phyloP scores from a whole-genome alignment of 2,888 invertebrate genomes.

The Andrena minutula region DNA sequence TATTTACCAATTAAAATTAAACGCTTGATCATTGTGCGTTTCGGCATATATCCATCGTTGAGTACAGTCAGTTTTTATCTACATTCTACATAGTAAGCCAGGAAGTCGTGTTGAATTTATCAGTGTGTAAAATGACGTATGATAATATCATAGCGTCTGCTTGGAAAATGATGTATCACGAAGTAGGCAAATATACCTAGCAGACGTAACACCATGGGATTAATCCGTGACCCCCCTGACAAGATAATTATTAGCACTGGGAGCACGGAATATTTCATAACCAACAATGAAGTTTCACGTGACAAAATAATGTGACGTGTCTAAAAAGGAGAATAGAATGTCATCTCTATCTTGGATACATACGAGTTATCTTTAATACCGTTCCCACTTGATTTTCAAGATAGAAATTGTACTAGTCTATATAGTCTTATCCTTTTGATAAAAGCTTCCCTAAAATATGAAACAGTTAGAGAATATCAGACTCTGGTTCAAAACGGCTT shows the following conservation, averaged over 20 bases:
- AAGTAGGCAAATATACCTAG: background rate
- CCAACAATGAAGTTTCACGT: background rate
- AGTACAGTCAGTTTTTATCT: no score
- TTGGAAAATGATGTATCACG: background rate
- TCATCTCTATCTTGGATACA: no score
- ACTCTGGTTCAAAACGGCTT: background rate
- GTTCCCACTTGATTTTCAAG: background rate
- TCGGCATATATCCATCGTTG: no score
- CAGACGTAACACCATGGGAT: background rate
- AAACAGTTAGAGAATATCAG: background rate
- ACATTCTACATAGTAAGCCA: background rate
- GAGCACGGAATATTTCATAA: background rate
- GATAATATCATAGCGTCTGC: background rate
- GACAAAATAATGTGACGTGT: background rate
- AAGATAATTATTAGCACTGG: background rate
- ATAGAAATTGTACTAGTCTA: background rate
- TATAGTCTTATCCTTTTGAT: background rate
- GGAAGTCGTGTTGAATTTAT: background rate
- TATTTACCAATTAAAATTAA: no score
- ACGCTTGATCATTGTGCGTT: no score
- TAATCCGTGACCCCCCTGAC: background rate
- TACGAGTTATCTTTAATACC: no score
- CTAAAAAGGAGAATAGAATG: no score
- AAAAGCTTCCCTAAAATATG: background rate
- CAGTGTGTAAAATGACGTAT: background rate